Base-by-base conservation (phyloP, 2,113 vertebrate species). In the Charadrius vociferus region DNA sequence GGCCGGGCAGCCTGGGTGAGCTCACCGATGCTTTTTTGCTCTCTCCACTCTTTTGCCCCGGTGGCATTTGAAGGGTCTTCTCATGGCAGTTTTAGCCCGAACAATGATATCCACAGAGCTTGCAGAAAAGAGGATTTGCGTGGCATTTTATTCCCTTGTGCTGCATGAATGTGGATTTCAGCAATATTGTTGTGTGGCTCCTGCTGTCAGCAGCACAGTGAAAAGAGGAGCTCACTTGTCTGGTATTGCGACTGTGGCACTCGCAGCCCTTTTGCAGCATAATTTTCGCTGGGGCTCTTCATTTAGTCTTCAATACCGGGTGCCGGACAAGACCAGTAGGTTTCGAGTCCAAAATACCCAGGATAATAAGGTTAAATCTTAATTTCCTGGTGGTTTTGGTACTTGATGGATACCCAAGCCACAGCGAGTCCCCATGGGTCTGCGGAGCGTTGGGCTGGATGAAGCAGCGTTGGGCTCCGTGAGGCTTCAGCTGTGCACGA, bases 71-170 rank as follows among this genome's bases (percentile, higher is more conserved):
- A 93, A 95, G 72, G 75, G 86, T 92, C 89, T 81, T 55, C 91
- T 96, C 65, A 47, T 71, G 79, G 88, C 58, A 70, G 68, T 94
- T 96, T 97, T 94, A 96, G 47, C 82, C 53, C 1, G 3, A 92
- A 98, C 97, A 98, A 97, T 97, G 90, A 39, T 92, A 97, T 56
- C 77, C 10, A 74, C 70, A 34, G 92, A 82, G 95, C 90, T 93
- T 97, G 97, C 97, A 97, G 92, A 95, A 97, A 96, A 96, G 95
- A 78, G 97, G 97, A 97, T 97, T 97, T 97, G 92, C 34, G 53
- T 78, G 94, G 90, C 79, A 79, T 97, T 97, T 96, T 59, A 29
- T 85, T 85, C 94, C 58, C 93, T 97, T 97, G 88, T 95, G 92
- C 83, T 70, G 58, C 49, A 9, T 96, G 90, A 96, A 96, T 96